Evolutionary conservation across 2,113 vertebrate species (phyloP), one percentile per base, ranked within the genome.

Genomic region (Tylochromis polylepis): DNA sequence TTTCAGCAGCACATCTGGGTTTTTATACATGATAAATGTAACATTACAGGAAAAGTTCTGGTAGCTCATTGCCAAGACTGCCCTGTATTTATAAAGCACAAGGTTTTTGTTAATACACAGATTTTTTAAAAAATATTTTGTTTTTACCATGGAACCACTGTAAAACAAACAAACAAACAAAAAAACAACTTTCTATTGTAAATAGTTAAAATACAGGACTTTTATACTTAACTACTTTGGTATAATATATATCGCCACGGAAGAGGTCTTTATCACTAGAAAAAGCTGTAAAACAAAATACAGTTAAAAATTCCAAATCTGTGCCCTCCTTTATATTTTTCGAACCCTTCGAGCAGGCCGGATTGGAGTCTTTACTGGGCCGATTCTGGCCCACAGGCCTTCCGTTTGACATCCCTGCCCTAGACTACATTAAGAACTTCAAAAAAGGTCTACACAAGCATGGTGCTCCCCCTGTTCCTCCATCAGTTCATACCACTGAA

Each of bases 141-240:
- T 11, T 65, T 65, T 14, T 0, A 1, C 2, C 0, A 20, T 65
- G 34, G 60, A 65, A 14, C 31, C 6, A 1, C 18, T 31, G 31
- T 31, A 31, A 65, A 65, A 38, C n/a, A n/a, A n/a, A n/a, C n/a
- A 65, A n/a, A 3, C 8, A 3, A 36, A 36, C 8, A 36, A 36
- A 9, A 36, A 2, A 36, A 8, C 36, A 38, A 10, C 0, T 0
- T 60, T 60, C 8, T 2, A 20, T 34, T 60, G 8, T 20, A 31
- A 34, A 65, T 22, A 38, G 34, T 22, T 65, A 34, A 14, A 2
- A 38, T 38, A 8, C 60, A 20, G 12, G 60, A 0, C 34, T 38
- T n/a, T 65, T 0, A 65, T 3, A 65, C 34, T 8, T 8, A 65
- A 38, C 60, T 8, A 62, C 59, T 36, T 20, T 62, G 5, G 0